Evolutionary conservation across 2,797 vertebrate genomes (phyloP), one percentile per base, ranked within the genome.

Genomic region (Thamnophis elegans): DNA sequence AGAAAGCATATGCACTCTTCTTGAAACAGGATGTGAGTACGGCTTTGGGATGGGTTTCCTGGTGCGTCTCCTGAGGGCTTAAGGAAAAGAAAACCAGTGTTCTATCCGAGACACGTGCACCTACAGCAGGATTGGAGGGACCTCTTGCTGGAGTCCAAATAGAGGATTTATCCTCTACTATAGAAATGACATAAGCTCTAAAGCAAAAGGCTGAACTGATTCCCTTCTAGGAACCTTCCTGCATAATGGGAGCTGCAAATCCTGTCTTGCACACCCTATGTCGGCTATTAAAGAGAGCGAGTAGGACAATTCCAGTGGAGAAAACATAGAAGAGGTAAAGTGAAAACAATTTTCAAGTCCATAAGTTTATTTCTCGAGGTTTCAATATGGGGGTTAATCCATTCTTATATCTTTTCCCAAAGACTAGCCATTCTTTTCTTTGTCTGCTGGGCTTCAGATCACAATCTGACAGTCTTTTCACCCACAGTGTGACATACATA

Each of bases 81-180:
- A 95, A 96, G 93, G 65, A 88, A 89, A 92, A 91, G 89, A 92
- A 95, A 93, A 85, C 58, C 68, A 93, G 93, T 88, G 25, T 97
- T 97, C 94, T 96, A 95, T 97, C 95, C 95, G 88, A 96, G 97
- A 97, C 97, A 97, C 94, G 95, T 97, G 96, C 96, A 97, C 93
- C 96, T 96, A 97, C 96, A 97, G 96, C 96, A 94, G 91, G 86
- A 92, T 95, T 96, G 96, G 95, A 94, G 92, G 94, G 95, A 97
- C 96, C 96, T 97, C 97, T 96, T 94, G 97, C 96, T 94, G 95
- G 95, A 95, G 94, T 97, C 95, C 96, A 96, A 97, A 96, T 93
- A 95, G 95, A 96, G 96, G 95, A 97, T 96, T 97, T 97, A 96
- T 94, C 96, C 95, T 96, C 95, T 93, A 88, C 96, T 94, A 90